Evolutionary conservation across 2,888 invertebrate species (phyloP), one percentile per base, ranked within the genome.

Genomic region (Taphrorychus bicolor): DNA sequence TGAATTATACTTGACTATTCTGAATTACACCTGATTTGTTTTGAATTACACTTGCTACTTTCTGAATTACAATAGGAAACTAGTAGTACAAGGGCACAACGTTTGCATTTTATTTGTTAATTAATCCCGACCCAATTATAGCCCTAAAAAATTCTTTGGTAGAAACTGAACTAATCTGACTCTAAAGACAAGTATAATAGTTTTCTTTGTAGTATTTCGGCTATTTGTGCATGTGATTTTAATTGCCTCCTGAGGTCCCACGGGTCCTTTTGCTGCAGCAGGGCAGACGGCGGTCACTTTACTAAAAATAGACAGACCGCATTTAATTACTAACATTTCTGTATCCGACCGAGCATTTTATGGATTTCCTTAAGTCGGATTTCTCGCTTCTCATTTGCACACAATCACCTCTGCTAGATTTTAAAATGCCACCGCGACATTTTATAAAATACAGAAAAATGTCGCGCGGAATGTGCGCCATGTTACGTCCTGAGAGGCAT

Each of bases 401-500:
- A 65, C 65, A 65, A 65, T 65, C 54, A 65, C 65, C 48, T 53
- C 40, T 22, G 32, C 54, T 65, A 65, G 65, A 65, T 59, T 64
- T 65, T 65, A 59, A 53, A 65, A 65, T 59, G 60, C 56, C 56
- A 23, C 19, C 5, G 52, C 57, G 66, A 61, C 66, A 66, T 58
- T 66, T 61, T 66, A 61, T 57, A 66, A 66, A 66, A 58, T 66
- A 66, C 61, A 52, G 58, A 57, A 66, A 66, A 66, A 66, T 61
- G 60, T 60, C 57, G 41, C 57, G 51, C 57, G 66, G 66, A 61
- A 66, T 66, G 66, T 48, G 56, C 66, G 56, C 60, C 60, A 32
- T 56, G 66, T 56, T 60, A 60, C 16, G 60, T 60, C 60, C 60
- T 23, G 24, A 56, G 56, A 56, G 66, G 60, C 59, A 66, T 66